Percentiles rank a stretch among this genome's conserved stretches.
These are phyloP conservation scores for Chalcosyrphus nemorum DNA, from an alignment of 2,888 invertebrate species.

Conservation along the genomic window DNA sequence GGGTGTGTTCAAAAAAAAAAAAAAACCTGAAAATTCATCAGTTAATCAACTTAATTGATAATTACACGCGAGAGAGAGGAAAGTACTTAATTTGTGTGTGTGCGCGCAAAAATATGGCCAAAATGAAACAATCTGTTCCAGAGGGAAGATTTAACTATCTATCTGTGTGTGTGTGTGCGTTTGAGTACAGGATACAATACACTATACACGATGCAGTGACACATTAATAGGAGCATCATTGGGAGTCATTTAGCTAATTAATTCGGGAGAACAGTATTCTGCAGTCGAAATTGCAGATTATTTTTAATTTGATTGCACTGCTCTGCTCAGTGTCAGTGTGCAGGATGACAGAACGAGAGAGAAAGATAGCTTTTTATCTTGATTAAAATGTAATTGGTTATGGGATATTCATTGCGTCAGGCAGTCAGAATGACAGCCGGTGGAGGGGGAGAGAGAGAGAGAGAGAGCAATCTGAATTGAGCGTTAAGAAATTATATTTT, in stretches of 20 bases:
- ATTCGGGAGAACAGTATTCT: constrained; percentile 43
- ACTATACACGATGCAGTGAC: constrained; percentile 45
- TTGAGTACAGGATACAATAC: too few relatives aligned
- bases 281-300: constrained; percentile 46
- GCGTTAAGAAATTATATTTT: not conserved
- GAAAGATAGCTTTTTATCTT: constrained; percentile 32
- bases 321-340: constrained; percentile 10
- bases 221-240: constrained; percentile 65
- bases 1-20: too few relatives aligned
- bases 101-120: constrained; percentile 42
- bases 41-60: constrained; percentile 73
- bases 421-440: not conserved
- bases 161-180: constrained; percentile 41
- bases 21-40: constrained; percentile 73
- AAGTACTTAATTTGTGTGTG: constrained; percentile 50
- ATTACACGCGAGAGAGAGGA: constrained; percentile 57
- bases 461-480: not conserved
- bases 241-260: constrained; percentile 73
- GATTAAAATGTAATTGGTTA: constrained; percentile 58
- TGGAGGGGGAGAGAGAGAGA: too few relatives aligned
- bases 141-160: constrained; percentile 61
- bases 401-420: constrained; percentile 25
- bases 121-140: constrained; percentile 62
- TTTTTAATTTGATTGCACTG: constrained; percentile 54
- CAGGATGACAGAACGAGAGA: too few relatives aligned